Base-by-base conservation (phyloP, 2,797 vertebrate genomes). In the Sebastes aleutianus region DNA sequence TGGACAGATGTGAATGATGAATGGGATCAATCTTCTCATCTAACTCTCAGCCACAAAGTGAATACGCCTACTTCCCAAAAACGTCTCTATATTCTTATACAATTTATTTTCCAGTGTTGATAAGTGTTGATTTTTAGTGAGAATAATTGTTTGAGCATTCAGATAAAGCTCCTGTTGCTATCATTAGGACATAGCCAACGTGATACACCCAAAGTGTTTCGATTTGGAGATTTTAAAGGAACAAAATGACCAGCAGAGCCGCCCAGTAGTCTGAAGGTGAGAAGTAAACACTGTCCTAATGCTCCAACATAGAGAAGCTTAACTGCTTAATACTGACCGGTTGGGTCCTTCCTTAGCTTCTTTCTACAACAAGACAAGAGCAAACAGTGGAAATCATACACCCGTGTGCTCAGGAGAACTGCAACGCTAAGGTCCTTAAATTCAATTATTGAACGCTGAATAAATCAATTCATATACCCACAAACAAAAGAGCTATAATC, bases 211-310 rank as follows among this genome's bases (percentile, higher is more conserved):
- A 50, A 20, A 16, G n/a, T 39, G 12, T 50, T 58, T 70, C 31
- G 4, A 67, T 68, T 36, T 79, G 31, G 20, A 34, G 10, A 63
- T 43, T 78, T 61, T 11, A 32, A 68, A 32, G 8, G 2, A 31
- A 62, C 10, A 14, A 31, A 80, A 53, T 79, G 57, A 22, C 29
- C 18, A 14, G 10, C 64, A 59, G 29, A 85, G 50, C 43, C 4
- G 1, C 22, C 31, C 27, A 18, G 18, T 47, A 67, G 36, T 59
- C 34, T 66, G 12, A 75, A 61, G 57, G 22, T 66, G 47, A 67
- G 63, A 82, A 26, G 75, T 70, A 81, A 91, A 86, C 83, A 59
- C 13, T 61, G 54, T 57, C n/a, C 64, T 89, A 78, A 88, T 70
- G 61, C 83, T 36, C 66, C 65, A 80, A 84, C 85, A 89, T 80